Evolutionary conservation across 1,140 invertebrate genomes (phyloP).

Genomic region (Euura saliciscinereae): DNA sequence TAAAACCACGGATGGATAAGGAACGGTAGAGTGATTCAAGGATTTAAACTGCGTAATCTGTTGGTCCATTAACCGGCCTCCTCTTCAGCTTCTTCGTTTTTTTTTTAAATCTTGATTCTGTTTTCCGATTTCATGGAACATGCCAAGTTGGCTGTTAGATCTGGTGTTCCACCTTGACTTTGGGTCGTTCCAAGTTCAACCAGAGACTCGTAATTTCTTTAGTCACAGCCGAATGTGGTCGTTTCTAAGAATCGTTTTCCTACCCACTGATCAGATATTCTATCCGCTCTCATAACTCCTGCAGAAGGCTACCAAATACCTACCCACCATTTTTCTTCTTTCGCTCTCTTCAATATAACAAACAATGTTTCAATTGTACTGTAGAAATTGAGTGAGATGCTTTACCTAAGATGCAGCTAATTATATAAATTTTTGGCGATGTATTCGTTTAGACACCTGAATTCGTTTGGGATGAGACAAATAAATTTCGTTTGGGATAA

Average conservation of each 20-base stretch:
- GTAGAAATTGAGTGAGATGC: too few relatives aligned
- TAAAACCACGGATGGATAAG: not conserved
- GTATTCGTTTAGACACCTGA: too few relatives aligned
- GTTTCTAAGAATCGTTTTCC: not conserved
- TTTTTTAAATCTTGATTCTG: not conserved
- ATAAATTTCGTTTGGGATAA: too few relatives aligned
- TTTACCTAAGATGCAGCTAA: too few relatives aligned
- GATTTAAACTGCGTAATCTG: slow-evolving; percentile 1
- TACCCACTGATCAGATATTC: not conserved
- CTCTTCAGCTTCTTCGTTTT: not conserved
- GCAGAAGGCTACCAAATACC: not conserved
- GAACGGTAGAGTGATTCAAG: not conserved
- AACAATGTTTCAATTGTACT: too few relatives aligned
- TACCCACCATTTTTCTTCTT: not conserved
- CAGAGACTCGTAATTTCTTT: not conserved
- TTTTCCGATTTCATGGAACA: not conserved
- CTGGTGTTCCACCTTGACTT: not conserved
- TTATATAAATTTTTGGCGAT: too few relatives aligned
- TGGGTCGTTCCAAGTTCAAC: not conserved
- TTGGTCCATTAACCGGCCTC: not conserved
- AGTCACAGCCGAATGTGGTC: not conserved
- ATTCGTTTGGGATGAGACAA: too few relatives aligned
- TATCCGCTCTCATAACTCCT: not conserved
- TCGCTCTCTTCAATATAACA: not conserved
- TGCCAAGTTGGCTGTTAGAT: not conserved